Conservation (phyloP, 2,113 vertebrate species). For the Colistium nudipinnis region DNA sequence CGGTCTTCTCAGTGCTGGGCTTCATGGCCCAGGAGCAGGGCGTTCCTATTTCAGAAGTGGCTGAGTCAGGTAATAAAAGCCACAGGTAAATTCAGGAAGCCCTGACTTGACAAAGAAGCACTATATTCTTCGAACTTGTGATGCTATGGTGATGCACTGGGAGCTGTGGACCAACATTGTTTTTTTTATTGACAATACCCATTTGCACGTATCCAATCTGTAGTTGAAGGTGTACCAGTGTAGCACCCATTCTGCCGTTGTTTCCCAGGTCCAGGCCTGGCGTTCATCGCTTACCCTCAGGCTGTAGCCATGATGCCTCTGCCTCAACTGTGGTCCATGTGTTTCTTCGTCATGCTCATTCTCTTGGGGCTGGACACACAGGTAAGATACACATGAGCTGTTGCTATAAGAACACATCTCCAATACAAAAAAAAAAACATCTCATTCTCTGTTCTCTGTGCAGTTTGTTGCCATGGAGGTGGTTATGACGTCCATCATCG, state of each 20-base stretch:
- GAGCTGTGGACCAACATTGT: too few relatives aligned
- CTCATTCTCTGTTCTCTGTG: background rate
- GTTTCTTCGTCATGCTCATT: conserved; percentile 82
- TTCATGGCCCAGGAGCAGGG: conserved; percentile 83
- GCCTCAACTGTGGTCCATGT: conserved; percentile 81
- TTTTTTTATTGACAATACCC: too few relatives aligned
- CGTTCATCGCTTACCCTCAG: conserved; percentile 82
- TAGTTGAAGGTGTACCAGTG: background rate
- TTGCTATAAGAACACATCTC: background rate
- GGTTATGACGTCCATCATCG: conserved; percentile 72
- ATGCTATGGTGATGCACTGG: too few relatives aligned
- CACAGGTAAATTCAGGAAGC: background rate
- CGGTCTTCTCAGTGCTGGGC: conserved; percentile 82
- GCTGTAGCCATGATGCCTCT: conserved; percentile 82
- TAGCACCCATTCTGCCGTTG: background rate
- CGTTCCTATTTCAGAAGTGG: conserved; percentile 76
- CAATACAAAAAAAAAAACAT: too few relatives aligned
- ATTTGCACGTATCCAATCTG: too few relatives aligned
- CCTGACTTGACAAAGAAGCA: too few relatives aligned
- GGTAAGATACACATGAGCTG: conserved; percentile 44
- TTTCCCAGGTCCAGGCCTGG: conserved; percentile 80
- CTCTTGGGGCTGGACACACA: conserved; percentile 81
- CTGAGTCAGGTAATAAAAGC: conserved; percentile 77
- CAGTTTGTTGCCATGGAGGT: conserved; percentile 81
- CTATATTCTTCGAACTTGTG: too few relatives aligned